Evolutionary conservation across 2,888 invertebrate genomes (phyloP), one percentile per base, ranked within the genome.

Genomic region (Punctoribates punctum): DNA sequence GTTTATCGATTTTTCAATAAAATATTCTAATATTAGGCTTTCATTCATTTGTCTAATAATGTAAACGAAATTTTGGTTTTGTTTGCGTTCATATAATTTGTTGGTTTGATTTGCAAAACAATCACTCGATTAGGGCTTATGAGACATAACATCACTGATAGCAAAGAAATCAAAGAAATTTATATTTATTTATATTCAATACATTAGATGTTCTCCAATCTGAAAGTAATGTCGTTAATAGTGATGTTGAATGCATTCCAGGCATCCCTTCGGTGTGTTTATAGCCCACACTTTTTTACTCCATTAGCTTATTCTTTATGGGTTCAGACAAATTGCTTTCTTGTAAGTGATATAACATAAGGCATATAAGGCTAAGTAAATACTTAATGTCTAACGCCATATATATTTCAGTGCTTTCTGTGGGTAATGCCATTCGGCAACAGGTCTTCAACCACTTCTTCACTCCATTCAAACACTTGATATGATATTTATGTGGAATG

Each of bases 241-340:
- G 23, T 29, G 15, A 34, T 70, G 23, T 70, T 70, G 70, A 70
- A 70, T 70, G 23, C 70, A 70, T 70, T 70, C 65, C 65, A 29
- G 29, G 42, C 42, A 42, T 65, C 70, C 70, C 70, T 42, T 70
- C 20, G 70, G 70, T 70, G 42, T 70, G 42, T 38, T 62, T 20
- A 42, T 70, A 42, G 42, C 65, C 25, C 38, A 27, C 27, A 27
- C 27, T 60, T 70, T 17, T 27, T 62, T 38, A 70, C 38, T 38
- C 46, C 70, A 70, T 70, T 70, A 70, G 70, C 42, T 70, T 23
- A 38, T 70, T 70, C 70, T 70, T 70, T 70, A 70, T 70, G 70
- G 42, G 8, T 42, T 70, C 23, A 9, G 9, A 38, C 70, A 42
- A 70, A 70, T 70, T 42, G 70, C 42, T 70, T 70, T 70, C 70